A percentile compares a stretch with the other conserved stretches of the same genome.
Evolutionary conservation across 2,113 vertebrate species (phyloP).

Genomic region (Pantherophis guttatus): DNA sequence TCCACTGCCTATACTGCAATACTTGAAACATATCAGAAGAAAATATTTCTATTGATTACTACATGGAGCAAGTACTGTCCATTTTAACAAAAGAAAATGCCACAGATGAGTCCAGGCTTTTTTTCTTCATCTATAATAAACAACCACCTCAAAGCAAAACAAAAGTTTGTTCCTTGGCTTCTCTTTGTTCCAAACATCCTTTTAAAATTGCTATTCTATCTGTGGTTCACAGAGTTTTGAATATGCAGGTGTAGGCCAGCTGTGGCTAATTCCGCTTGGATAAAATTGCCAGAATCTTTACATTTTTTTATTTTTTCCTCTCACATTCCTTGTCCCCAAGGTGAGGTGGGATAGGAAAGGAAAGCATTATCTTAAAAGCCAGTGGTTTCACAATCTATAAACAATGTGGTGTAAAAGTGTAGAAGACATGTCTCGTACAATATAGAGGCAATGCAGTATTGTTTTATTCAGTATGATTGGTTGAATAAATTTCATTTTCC

Average conservation of each 20-base stretch:
- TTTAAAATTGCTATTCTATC: slow-evolving; percentile 18
- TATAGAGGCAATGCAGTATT: slow-evolving; percentile 38
- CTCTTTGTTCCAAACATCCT: not conserved
- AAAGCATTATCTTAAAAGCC: not conserved
- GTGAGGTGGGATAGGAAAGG: not conserved
- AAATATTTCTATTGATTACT: not conserved
- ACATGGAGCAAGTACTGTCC: not conserved
- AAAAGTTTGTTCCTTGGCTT: rapidly evolving
- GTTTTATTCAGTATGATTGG: slow-evolving; percentile 29
- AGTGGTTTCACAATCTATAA: slow-evolving; percentile 7
- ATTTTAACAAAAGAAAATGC: not conserved
- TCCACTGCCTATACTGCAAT: not conserved
- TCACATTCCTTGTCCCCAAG: not conserved
- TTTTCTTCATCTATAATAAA: not conserved
- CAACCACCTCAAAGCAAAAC: not conserved
- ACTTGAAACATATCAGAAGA: not conserved
- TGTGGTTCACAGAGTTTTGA: not conserved
- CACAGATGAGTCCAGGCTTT: not conserved
- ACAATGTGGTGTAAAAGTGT: slow-evolving; percentile 36
- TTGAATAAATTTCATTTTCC: slow-evolving; percentile 28
- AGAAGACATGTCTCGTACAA: slow-evolving; percentile 30
- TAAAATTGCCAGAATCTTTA: not conserved
- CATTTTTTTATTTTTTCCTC: slow-evolving; percentile 3
- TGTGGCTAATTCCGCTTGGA: not conserved
- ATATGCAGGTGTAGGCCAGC: not conserved